Evolutionary conservation across 2,113 vertebrate genomes (phyloP).

Genomic region (Bubo scandiacus): DNA sequence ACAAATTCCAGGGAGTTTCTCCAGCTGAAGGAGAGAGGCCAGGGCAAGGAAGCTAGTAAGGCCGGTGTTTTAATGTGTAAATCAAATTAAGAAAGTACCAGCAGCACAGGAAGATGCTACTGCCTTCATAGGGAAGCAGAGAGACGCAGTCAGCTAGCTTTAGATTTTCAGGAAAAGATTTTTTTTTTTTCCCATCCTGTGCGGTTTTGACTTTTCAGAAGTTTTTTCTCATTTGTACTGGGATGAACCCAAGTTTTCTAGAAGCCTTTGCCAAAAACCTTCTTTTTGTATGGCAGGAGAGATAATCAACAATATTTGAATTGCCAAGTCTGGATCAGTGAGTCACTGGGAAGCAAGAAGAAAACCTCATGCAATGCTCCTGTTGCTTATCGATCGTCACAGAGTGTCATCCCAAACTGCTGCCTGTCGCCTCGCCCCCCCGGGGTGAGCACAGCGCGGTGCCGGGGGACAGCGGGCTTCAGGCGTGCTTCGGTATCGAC

Average conservation of each 20-base stretch:
- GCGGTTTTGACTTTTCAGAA: background rate
- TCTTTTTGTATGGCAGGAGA: background rate
- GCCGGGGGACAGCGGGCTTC: background rate
- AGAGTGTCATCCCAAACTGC: background rate
- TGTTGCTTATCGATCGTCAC: background rate
- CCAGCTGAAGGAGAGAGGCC: background rate
- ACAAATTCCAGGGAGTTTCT: too few relatives aligned
- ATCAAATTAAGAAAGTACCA: background rate
- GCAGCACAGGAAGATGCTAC: background rate
- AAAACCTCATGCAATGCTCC: background rate
- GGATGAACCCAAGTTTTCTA: constrained; percentile 11
- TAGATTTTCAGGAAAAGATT: background rate
- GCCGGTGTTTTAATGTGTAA: background rate
- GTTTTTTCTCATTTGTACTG: background rate
- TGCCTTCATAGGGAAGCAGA: background rate
- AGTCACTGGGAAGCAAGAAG: constrained; percentile 12
- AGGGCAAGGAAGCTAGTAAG: background rate
- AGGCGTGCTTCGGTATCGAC: background rate
- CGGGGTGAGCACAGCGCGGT: fast-evolving
- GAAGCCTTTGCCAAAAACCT: background rate
- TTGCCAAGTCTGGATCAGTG: background rate
- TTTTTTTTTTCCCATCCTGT: background rate
- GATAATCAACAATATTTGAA: background rate
- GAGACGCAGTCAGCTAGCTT: background rate
- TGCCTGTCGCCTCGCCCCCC: background rate